These are phyloP conservation scores for Euura lappo DNA, from an alignment of 1,140 invertebrate species.

Conservation along the genomic window DNA sequence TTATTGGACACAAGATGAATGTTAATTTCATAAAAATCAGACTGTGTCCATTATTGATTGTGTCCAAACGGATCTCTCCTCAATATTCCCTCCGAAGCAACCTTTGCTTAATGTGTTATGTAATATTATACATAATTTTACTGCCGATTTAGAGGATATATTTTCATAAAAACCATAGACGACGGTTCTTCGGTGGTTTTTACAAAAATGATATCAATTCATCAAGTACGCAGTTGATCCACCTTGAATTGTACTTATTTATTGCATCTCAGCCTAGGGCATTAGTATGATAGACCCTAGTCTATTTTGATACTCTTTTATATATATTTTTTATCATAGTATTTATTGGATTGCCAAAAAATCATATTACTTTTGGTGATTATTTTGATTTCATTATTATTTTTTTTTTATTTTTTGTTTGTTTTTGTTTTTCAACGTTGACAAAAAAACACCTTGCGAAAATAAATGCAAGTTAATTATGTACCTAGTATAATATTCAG, in stretches of 20 bases:
- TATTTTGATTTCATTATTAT: neutral
- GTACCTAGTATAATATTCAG: constrained; percentile 37
- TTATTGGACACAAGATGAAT: too few species aligned
- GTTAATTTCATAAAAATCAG: too few species aligned
- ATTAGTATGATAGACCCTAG: constrained; percentile 12
- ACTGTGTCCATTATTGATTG: too few species aligned
- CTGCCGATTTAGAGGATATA: constrained; percentile 26
- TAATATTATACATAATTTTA: constrained; percentile 27
- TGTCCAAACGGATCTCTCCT: too few species aligned
- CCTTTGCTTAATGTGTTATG: constrained; percentile 19
- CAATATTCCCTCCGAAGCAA: constrained; percentile 40
- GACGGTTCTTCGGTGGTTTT: constrained; percentile 25
- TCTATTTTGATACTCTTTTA: constrained; percentile 3
- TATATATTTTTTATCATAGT: constrained; percentile 26
- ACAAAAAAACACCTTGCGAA: constrained; percentile 27
- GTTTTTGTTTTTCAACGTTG: too few species aligned
- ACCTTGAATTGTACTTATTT: constrained; percentile 47
- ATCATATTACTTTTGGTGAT: constrained; percentile 16
- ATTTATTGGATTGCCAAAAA: constrained; percentile 49
- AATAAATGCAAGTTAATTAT: constrained; percentile 38
- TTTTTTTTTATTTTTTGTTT: neutral
- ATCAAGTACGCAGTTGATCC: constrained; percentile 42
- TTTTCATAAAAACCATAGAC: constrained; percentile 33
- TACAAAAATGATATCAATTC: constrained; percentile 44
- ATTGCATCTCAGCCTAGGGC: constrained; percentile 36